Evolutionary conservation across 2,797 vertebrate species (phyloP).

Genomic region (Falco concolor): DNA sequence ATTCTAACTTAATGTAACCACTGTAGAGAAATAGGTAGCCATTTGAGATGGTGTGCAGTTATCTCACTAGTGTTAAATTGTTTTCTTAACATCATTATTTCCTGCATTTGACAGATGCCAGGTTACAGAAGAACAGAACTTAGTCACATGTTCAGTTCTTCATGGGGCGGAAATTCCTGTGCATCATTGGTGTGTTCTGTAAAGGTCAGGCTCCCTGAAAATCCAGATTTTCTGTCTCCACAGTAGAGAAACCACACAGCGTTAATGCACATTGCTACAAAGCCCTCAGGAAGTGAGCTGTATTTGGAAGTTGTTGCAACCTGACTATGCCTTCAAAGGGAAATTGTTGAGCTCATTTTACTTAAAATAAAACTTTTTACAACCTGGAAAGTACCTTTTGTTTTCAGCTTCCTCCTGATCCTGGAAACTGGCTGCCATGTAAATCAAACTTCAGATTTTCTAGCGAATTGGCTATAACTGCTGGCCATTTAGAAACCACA

Average conservation of each 20-base stretch:
- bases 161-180: conserved; percentile 1
- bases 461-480: not conserved
- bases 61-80: not conserved
- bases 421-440: not conserved
- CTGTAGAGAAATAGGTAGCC: not conserved
- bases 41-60: not conserved
- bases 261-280: not conserved
- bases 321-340: not conserved
- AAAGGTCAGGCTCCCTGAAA: conserved; percentile 31
- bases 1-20: not conserved
- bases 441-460: not conserved
- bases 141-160: not conserved
- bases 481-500: not conserved
- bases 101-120: not conserved
- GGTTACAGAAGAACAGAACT: not conserved
- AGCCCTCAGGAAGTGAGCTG: conserved; percentile 27
- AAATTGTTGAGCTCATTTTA: not conserved
- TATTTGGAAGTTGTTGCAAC: not conserved
- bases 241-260: not conserved
- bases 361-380: conserved; percentile 2
- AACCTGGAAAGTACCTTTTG: not conserved
- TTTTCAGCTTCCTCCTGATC: conserved; percentile 9
- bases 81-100: not conserved
- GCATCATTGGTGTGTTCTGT: not conserved
- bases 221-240: not conserved